A percentile compares a stretch with the other conserved stretches of the same genome.
Conservation (phyloP, 2,113 vertebrate genomes). For the Labeo rohita region DNA sequence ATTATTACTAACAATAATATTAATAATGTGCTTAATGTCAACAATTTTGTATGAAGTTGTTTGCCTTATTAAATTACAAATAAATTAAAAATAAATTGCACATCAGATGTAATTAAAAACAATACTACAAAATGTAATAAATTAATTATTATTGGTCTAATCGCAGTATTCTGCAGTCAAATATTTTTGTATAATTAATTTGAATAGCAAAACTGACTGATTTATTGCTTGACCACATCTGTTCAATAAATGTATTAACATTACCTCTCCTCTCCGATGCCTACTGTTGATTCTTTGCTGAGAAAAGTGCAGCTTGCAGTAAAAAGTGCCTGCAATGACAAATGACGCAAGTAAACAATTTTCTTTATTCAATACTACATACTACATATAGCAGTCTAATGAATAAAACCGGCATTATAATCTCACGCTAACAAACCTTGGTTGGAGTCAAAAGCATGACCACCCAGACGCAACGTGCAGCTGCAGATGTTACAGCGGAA, state of each 20-base stretch:
- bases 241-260: background rate
- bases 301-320: constrained; percentile 91
- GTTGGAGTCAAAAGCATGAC: constrained; percentile 83
- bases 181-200: background rate
- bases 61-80: background rate
- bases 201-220: background rate
- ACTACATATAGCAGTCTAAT: background rate
- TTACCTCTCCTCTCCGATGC: constrained; percentile 68
- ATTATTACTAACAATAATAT: too few relatives aligned
- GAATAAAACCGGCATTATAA: background rate
- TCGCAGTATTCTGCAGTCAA: background rate
- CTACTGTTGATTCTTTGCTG: constrained; percentile 78
- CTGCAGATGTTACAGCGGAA: constrained; percentile 90
- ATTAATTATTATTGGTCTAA: background rate
- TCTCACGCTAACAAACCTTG: constrained; percentile 62
- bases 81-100: too few relatives aligned
- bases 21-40: too few relatives aligned
- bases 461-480: constrained; percentile 84
- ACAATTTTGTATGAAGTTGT: background rate
- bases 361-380: background rate
- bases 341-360: background rate
- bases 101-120: too few relatives aligned
- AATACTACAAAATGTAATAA: background rate
- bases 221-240: background rate
- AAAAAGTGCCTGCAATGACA: constrained; percentile 86